These are phyloP conservation scores for Anisognathus igniventris DNA, from an alignment of 2,797 vertebrate genomes.

Conservation along the genomic window DNA sequence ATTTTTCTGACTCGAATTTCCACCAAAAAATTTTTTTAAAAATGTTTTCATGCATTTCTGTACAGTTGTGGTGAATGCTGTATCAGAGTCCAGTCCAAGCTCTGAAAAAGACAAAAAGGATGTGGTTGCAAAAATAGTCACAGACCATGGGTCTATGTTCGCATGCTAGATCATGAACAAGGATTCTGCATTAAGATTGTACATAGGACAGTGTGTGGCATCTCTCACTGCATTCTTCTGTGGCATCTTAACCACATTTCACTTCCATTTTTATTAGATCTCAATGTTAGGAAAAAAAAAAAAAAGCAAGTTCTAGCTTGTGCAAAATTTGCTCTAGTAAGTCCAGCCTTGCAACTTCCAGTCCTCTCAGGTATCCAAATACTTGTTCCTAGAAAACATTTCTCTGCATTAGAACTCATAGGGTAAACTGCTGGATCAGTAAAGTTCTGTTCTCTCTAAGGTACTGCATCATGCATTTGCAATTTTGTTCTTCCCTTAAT, in stretches of 20 bases:
- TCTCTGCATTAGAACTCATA: not conserved
- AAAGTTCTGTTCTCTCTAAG: not conserved
- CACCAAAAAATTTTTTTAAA: not conserved
- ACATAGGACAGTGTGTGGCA: not conserved
- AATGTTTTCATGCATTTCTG: not conserved
- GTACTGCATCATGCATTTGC: not conserved
- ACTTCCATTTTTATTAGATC: not conserved
- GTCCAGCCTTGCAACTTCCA: not conserved
- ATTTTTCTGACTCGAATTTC: not conserved
- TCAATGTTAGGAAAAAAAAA: fast-evolving
- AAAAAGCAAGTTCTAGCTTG: not conserved
- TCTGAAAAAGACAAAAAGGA: not conserved
- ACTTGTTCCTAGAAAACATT: not conserved
- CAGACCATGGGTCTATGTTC: not conserved
- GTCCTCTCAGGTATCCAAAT: not conserved
- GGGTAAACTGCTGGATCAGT: not conserved
- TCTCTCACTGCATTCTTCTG: not conserved
- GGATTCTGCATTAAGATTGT: not conserved
- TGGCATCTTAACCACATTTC: not conserved
- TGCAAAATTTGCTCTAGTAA: not conserved
- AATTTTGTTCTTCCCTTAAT: not conserved
- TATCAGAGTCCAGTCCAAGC: not conserved
- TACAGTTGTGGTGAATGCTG: not conserved
- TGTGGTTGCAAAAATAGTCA: not conserved
- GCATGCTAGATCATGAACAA: not conserved